phyloP scores from a whole-genome alignment of 2,888 invertebrate species.

The Himalopsyche japonica region DNA sequence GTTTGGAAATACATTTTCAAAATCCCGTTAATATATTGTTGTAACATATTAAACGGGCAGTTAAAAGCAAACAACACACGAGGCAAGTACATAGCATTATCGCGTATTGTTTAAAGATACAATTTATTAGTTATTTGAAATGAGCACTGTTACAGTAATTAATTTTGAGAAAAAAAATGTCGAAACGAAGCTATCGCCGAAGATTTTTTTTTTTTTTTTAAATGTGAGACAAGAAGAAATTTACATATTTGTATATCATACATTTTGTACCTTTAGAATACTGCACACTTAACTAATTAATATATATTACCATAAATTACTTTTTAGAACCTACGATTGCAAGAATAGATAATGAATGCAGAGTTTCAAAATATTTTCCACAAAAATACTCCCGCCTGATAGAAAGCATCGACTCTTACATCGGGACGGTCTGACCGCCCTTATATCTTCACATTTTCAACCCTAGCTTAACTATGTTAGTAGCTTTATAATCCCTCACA shows the following conservation, averaged over 20 bases:
- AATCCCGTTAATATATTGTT: neutral
- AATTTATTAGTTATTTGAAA: neutral
- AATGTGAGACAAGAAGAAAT: neutral
- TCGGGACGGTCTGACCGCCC: neutral
- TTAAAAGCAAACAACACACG: slow-evolving; percentile 21
- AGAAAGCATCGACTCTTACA: neutral
- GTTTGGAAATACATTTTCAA: neutral
- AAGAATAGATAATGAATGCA: slow-evolving; percentile 24
- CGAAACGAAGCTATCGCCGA: neutral
- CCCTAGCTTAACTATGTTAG: neutral
- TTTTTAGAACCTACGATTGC: slow-evolving; percentile 27
- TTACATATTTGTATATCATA: slow-evolving; percentile 21
- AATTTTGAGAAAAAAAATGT: slow-evolving; percentile 9
- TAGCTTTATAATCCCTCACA: neutral
- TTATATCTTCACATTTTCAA: neutral
- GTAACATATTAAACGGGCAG: slow-evolving; percentile 4
- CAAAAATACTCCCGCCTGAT: slow-evolving; percentile 5
- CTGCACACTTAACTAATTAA: slow-evolving; percentile 31
- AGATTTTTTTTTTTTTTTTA: neutral
- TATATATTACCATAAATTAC: slow-evolving; percentile 25
- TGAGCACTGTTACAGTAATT: neutral
- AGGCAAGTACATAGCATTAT: slow-evolving; percentile 22
- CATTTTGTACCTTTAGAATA: slow-evolving; percentile 38
- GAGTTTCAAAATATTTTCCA: slow-evolving; percentile 2
- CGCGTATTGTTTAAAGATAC: neutral